Percentiles rank a stretch among this genome's conserved stretches.
These are phyloP conservation scores for Augochlora pura DNA, from an alignment of 1,140 invertebrate genomes.

Conservation along the genomic window DNA sequence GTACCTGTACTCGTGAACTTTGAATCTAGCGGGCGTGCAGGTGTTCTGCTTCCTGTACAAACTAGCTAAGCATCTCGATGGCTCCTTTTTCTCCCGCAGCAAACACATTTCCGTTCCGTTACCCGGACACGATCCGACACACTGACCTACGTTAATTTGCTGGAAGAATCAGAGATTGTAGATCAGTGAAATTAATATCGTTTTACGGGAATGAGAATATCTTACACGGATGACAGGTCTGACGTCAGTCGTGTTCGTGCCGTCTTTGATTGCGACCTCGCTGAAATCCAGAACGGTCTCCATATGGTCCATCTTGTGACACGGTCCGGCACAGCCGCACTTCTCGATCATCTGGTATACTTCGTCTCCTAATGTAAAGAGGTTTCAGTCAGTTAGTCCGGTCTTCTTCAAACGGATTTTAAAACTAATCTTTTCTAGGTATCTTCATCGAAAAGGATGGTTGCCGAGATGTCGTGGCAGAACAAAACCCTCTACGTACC, in stretches of 20 bases:
- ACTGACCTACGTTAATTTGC: slow-evolving; percentile 80
- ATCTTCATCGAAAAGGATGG: no score
- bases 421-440: no score
- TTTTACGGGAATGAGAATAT: not conserved
- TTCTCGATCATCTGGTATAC: slow-evolving; percentile 75
- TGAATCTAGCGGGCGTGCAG: slow-evolving; percentile 77
- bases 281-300: slow-evolving; percentile 78
- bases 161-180: slow-evolving; percentile 42
- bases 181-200: not conserved
- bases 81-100: slow-evolving; percentile 74
- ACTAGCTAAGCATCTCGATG: slow-evolving; percentile 74
- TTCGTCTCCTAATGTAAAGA: slow-evolving; percentile 70
- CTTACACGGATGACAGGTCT: slow-evolving; percentile 71
- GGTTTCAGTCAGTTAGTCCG: not conserved
- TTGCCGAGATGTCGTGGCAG: no score
- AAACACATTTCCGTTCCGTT: slow-evolving; percentile 77
- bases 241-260: slow-evolving; percentile 71
- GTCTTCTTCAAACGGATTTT: no score
- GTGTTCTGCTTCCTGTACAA: slow-evolving; percentile 73
- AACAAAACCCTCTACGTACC: slow-evolving; percentile 65
- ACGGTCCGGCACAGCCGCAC: slow-evolving; percentile 74
- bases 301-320: slow-evolving; percentile 75
- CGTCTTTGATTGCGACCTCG: slow-evolving; percentile 70
- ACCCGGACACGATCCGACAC: slow-evolving; percentile 76
- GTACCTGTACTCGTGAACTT: slow-evolving; percentile 78